Evolutionary conservation across 1,140 invertebrate genomes (phyloP).

Genomic region (Aethina tumida): DNA sequence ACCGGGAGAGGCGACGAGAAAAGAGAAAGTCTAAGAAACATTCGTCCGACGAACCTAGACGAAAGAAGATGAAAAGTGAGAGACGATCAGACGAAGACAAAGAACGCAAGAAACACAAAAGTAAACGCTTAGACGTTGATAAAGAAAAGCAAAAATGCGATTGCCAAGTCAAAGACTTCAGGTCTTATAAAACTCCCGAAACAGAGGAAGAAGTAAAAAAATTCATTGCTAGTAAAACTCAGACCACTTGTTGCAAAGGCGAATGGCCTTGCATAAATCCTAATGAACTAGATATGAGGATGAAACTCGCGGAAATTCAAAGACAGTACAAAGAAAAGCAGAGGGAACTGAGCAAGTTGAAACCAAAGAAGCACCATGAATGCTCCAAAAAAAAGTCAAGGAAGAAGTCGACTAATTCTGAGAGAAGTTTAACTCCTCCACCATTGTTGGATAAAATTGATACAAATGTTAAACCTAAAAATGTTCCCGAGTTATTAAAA

Average conservation of each 20-base stretch:
- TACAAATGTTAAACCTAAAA: slow-evolving; percentile 17
- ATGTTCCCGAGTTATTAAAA: slow-evolving; percentile 29
- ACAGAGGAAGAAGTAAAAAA: slow-evolving; percentile 39
- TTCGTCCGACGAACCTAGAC: slow-evolving; percentile 24
- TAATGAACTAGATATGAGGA: slow-evolving; percentile 69
- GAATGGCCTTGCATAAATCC: slow-evolving; percentile 56
- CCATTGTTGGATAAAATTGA: slow-evolving; percentile 34
- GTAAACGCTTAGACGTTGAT: slow-evolving; percentile 10
- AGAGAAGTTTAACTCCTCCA: slow-evolving; percentile 29
- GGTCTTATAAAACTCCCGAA: slow-evolving; percentile 37
- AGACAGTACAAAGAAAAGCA: slow-evolving; percentile 74
- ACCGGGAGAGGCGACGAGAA: slow-evolving; percentile 19
- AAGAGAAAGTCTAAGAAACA: slow-evolving; percentile 28
- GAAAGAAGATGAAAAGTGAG: slow-evolving; percentile 24
- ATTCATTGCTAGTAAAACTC: slow-evolving; percentile 36
- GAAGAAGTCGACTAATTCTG: slow-evolving; percentile 31
- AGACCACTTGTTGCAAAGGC: slow-evolving; percentile 28
- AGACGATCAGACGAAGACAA: slow-evolving; percentile 17
- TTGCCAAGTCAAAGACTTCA: slow-evolving; percentile 20
- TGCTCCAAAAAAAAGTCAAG: slow-evolving; percentile 35
- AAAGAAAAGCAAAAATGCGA: slow-evolving; percentile 14
- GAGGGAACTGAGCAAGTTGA: slow-evolving; percentile 63
- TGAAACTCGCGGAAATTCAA: slow-evolving; percentile 67
- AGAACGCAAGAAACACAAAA: slow-evolving; percentile 17
- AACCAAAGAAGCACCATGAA: slow-evolving; percentile 38